Base-by-base conservation (phyloP, 2,888 invertebrate genomes). In the Hemithea aestivaria region DNA sequence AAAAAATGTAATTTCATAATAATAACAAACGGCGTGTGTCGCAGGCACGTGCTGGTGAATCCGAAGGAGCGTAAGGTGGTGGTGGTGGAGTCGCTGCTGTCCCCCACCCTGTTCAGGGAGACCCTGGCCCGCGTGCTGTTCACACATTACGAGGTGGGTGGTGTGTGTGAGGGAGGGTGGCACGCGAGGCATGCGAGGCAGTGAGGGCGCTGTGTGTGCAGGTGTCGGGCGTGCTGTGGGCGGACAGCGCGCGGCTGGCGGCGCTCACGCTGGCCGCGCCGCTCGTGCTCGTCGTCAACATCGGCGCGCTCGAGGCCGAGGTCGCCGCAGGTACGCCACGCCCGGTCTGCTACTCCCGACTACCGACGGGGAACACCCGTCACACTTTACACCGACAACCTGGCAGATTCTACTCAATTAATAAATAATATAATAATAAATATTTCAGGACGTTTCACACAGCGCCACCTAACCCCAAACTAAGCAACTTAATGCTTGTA, bases 11-110 rank as follows among this genome's bases (percentile, higher is more conserved):
- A n/a, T n/a, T n/a, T n/a, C n/a, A n/a, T n/a, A n/a, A n/a, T n/a
- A n/a, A n/a, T n/a, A n/a, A n/a, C n/a, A n/a, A n/a, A n/a, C n/a
- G n/a, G n/a, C n/a, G n/a, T n/a, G n/a, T n/a, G n/a, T 59, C 81
- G 8, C 66, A 97, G 97, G 58, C 92, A 96, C 71, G 90, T 96
- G 20, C 87, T 97, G 29, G 93, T 97, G 27, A 98, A 95, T 67
- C 97, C 98, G 0, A 97, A 98, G 76, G 98, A 97, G 62, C 90
- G 97, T 10, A 93, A 95, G 69, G 92, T 99, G 21, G 93, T 99
- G 3, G 89, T 99, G 20, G 93, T 98, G 10, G 99, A 99, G 78
- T 97, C 96, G 2, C 85, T 97, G 7, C 89, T 98, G 10, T 92
- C 94, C 20, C 93, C 94, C 92, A 94, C 95, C 0, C 75, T 91